phyloP scores from a whole-genome alignment of 2,797 vertebrate species.

The Sebastes minor region DNA sequence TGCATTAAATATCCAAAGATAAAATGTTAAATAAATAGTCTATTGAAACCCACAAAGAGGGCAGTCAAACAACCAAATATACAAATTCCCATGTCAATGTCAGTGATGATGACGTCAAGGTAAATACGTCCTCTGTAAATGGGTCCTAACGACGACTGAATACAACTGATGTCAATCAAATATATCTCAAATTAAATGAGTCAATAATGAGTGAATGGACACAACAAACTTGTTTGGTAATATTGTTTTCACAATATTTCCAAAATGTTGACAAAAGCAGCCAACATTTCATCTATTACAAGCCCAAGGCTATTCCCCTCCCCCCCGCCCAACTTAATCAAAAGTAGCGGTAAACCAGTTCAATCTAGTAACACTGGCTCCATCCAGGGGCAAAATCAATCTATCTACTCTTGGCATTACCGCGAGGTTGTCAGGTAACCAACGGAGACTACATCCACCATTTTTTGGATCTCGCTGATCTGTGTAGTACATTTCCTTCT shows the following conservation, averaged over 20 bases:
- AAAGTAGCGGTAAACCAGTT: too few relatives aligned
- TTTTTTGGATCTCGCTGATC: neutral
- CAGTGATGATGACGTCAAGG: too few relatives aligned
- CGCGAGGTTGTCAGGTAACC: neutral
- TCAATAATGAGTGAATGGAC: neutral
- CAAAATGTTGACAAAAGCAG: neutral
- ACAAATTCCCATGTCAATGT: too few relatives aligned
- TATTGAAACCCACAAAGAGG: too few relatives aligned
- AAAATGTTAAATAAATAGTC: too few relatives aligned
- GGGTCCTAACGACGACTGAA: accelerated
- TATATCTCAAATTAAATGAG: neutral
- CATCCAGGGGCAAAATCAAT: neutral
- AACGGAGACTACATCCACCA: neutral
- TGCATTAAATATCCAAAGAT: too few relatives aligned
- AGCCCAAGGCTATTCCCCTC: too few relatives aligned
- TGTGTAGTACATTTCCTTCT: neutral
- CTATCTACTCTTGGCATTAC: neutral
- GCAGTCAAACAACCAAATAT: too few relatives aligned
- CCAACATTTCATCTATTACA: too few relatives aligned
- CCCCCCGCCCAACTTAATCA: too few relatives aligned
- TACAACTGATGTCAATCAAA: neutral
- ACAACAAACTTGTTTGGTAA: neutral
- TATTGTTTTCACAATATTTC: neutral
- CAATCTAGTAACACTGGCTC: too few relatives aligned
- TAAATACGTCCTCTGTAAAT: too few relatives aligned